phyloP scores from a whole-genome alignment of 2,113 vertebrate species.

The Macheiramphus alcinus region DNA sequence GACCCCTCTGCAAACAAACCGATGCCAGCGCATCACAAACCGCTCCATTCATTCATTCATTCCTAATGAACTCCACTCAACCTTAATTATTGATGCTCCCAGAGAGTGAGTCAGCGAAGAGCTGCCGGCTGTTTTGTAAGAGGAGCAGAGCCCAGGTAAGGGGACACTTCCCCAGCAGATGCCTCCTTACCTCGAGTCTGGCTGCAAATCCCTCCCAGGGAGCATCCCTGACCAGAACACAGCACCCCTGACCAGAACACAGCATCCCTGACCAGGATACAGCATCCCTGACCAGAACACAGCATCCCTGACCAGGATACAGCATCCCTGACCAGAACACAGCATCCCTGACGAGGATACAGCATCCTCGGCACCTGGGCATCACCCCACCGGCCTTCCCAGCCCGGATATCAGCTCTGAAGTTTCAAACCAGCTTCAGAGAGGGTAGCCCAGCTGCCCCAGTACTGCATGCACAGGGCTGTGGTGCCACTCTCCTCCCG shows the following conservation, averaged over 20 bases:
- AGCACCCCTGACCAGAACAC: background rate
- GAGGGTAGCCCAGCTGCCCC: background rate
- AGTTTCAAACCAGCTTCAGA: background rate
- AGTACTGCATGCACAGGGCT: background rate
- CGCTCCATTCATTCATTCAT: background rate
- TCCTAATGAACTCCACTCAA: background rate
- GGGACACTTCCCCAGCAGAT: background rate
- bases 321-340: background rate
- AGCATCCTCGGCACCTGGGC: background rate
- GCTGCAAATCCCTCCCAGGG: background rate
- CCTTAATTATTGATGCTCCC: constrained; percentile 19
- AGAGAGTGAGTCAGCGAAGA: background rate
- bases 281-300: background rate
- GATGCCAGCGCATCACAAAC: background rate
- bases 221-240: background rate
- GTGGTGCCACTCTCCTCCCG: background rate
- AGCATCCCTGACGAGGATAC: background rate
- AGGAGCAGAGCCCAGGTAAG: background rate
- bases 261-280: background rate
- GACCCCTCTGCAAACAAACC: background rate
- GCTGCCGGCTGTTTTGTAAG: background rate
- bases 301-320: background rate
- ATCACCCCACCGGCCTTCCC: background rate
- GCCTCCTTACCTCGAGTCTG: background rate
- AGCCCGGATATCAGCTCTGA: rapidly evolving